Conservation (phyloP, 2,888 invertebrate genomes). For the Drosophila kokeensis region DNA sequence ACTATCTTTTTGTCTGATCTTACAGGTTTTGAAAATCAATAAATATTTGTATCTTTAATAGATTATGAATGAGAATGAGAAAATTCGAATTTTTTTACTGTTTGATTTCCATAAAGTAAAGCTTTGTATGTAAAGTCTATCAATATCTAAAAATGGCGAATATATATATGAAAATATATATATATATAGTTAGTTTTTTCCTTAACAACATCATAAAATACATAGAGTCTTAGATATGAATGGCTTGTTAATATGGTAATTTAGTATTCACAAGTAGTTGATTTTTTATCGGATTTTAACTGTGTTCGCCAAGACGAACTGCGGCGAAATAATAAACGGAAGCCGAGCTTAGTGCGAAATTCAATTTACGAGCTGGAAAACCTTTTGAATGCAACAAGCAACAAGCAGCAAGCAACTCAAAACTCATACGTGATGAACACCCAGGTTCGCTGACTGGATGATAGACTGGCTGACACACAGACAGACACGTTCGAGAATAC, state of each 20-base stretch:
- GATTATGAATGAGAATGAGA: neutral
- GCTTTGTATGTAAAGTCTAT: neutral
- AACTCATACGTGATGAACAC: constrained; percentile 49
- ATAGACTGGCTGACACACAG: constrained; percentile 27
- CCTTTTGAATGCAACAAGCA: constrained; percentile 30
- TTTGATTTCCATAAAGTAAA: neutral
- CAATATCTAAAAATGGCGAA: neutral
- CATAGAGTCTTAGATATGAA: neutral
- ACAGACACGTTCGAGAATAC: constrained; percentile 61
- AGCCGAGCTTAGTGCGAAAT: constrained; percentile 76
- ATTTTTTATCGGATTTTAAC: constrained; percentile 42
- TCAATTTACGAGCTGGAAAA: constrained; percentile 61
- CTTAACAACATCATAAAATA: neutral
- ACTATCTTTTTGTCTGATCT: neutral
- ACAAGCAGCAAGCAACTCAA: constrained; percentile 26
- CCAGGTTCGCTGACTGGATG: constrained; percentile 26
- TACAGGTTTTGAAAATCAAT: neutral
- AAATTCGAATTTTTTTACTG: neutral
- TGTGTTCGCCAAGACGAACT: constrained; percentile 45
- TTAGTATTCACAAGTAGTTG: neutral
- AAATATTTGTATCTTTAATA: neutral
- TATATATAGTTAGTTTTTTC: neutral
- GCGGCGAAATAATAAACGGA: constrained; percentile 62
- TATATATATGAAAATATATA: neutral
- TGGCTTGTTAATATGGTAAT: neutral